Base-by-base conservation (phyloP, 2,113 vertebrate species). In the Elachura formosa region DNA sequence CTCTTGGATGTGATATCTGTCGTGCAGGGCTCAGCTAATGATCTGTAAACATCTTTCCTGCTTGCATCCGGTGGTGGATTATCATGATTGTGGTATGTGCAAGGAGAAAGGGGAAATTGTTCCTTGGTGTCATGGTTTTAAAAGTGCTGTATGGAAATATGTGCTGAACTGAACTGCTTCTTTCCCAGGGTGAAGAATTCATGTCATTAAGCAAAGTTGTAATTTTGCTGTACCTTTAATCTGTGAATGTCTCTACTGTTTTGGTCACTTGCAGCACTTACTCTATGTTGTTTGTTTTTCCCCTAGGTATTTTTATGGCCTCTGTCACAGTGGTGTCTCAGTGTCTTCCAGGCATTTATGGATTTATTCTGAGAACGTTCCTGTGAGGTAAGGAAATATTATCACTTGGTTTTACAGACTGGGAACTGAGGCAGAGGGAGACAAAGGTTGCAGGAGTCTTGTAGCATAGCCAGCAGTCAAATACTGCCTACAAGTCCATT, bases 311-410 rank as follows among this genome's bases (percentile, higher is more conserved):
- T 96, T 97, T 96, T 97, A 97, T 97, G 96, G 95, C 93, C 85
- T 96, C 67, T 90, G 82, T 94, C 85, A 84, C 93, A 76, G 94
- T 86, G 81, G 94, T 94, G 59, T 97, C 93, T 96, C 94, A 94
- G 94, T 73, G 68, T 94, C 90, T 96, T 91, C 73, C 90, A 86
- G 82, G 61, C 92, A 84, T 97, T 95, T 97, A 97, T 96, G 95
- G 95, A 96, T 97, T 96, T 95, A 95, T 96, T 88, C 95, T 96
- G 93, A 95, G 79, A 93, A 96, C 40, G 61, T 96, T 95, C 90
- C 94, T 94, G 93, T 97, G 94, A 97, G 96, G 96, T 97, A 97
- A 40, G 91, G 56, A 75, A 95, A 83, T 1, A 2, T 52, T 87
- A 51, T 56, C 63, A 40, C 68, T 94, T 51, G 2, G 0, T 71